Conservation (phyloP, 2,113 vertebrate genomes). For the Laterallus jamaicensis region DNA sequence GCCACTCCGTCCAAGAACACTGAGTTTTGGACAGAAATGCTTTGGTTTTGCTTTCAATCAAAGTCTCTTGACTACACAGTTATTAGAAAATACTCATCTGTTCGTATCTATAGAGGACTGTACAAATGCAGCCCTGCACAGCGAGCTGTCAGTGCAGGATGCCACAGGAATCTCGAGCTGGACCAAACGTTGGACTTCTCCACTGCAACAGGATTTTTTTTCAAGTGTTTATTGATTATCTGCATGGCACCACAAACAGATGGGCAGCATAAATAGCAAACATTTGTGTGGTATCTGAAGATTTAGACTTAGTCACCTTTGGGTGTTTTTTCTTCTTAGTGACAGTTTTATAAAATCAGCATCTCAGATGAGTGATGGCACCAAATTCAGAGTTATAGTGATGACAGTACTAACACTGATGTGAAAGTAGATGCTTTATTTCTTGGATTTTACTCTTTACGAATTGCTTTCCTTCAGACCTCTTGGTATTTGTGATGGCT, state of each 20-base stretch:
- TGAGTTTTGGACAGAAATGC: background rate
- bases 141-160: background rate
- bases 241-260: slow-evolving; percentile 1
- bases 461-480: background rate
- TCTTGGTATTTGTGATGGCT: background rate
- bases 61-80: background rate
- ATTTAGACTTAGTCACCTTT: background rate
- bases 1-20: background rate
- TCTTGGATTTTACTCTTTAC: background rate
- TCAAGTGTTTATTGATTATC: slow-evolving; percentile 19
- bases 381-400: background rate
- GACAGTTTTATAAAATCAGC: background rate
- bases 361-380: background rate
- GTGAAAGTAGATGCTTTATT: background rate
- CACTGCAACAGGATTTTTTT: background rate
- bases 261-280: slow-evolving; percentile 5
- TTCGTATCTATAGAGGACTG: background rate
- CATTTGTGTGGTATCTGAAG: background rate
- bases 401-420: background rate
- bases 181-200: background rate
- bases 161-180: background rate
- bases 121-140: background rate
- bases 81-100: background rate
- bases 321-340: background rate
- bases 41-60: background rate